Evolutionary conservation across 2,797 vertebrate genomes (phyloP), one percentile per base, ranked within the genome.

Genomic region (Ambastaia sidthimunki): DNA sequence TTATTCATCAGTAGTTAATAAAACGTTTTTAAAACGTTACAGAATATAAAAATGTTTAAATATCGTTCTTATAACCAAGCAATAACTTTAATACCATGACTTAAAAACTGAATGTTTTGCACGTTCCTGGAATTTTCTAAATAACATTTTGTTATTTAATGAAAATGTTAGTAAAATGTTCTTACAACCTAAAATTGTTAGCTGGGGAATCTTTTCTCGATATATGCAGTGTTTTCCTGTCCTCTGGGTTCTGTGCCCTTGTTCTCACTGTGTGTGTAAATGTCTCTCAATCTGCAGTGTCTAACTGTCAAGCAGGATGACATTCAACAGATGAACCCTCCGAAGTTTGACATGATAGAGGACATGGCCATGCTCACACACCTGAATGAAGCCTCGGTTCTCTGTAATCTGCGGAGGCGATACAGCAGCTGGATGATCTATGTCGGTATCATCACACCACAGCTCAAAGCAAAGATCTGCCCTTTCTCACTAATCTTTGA

Each of bases 301-400:
- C 78, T 95, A 78, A 93, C 90, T 0, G 93, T 96, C 80, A 96
- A 95, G 57, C 95, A 96, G 5, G 88, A 90, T 0, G 96, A 97
- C 21, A n/a, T 96, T 85, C 96, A 98, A 91, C 92, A 93, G 84
- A 96, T 97, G 96, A 98, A 98, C 85, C 97, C 97, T 0, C 96
- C 95, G 0, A 97, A 97, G 84, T 98, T 94, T 0, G 96, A 97
- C 89, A 93, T 96, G 94, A 94, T 96, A 0, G 96, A 98, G 90
- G 96, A 98, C 92, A 96, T 97, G 96, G 95, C 96, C 85, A 96
- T 97, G 96, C 93, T 97, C 90, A 98, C 96, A 0, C 95, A 97
- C 86, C 95, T 98, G 89, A 98, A 96, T 0, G 97, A 98, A 90
- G 95, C 96, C 0, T 94, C 96, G 0, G 96, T 97, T 77, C 91